Conservation (phyloP, 2,797 vertebrate genomes). For the Poecilia wingei region DNA sequence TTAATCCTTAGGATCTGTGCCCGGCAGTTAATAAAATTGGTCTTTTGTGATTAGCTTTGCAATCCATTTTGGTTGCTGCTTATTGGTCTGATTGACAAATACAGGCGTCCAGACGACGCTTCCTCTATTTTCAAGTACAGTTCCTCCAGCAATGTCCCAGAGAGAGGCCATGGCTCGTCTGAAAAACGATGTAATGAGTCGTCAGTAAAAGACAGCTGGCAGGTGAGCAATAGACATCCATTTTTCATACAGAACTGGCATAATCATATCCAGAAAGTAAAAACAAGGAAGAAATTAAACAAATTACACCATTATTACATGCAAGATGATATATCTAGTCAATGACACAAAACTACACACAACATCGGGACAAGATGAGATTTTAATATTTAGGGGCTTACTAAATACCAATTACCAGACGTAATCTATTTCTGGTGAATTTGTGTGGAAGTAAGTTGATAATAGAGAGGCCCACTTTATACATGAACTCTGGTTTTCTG, state of each 20-base stretch:
- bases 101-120: constrained; percentile 58
- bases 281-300: constrained; percentile 5
- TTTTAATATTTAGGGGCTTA: background rate
- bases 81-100: constrained; percentile 47
- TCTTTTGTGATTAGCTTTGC: constrained; percentile 49
- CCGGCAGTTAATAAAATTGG: constrained; percentile 33
- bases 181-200: constrained; percentile 73
- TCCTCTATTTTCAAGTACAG: constrained; percentile 64
- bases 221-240: constrained; percentile 47
- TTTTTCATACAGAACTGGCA: constrained; percentile 56
- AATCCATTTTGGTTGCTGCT: constrained; percentile 43
- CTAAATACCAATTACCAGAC: background rate
- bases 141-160: constrained; percentile 50
- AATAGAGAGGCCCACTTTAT: background rate
- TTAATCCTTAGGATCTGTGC: constrained; percentile 27
- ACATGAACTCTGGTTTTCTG: background rate
- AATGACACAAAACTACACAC: background rate
- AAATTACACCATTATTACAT: background rate
- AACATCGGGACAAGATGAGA: background rate
- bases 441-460: background rate
- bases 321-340: background rate
- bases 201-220: constrained; percentile 59
- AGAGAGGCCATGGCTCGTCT: constrained; percentile 46
- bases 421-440: background rate
- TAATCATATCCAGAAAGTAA: constrained; percentile 45